Evolutionary conservation across 2,888 invertebrate species (phyloP).

Genomic region (Drosophila yooni): DNA sequence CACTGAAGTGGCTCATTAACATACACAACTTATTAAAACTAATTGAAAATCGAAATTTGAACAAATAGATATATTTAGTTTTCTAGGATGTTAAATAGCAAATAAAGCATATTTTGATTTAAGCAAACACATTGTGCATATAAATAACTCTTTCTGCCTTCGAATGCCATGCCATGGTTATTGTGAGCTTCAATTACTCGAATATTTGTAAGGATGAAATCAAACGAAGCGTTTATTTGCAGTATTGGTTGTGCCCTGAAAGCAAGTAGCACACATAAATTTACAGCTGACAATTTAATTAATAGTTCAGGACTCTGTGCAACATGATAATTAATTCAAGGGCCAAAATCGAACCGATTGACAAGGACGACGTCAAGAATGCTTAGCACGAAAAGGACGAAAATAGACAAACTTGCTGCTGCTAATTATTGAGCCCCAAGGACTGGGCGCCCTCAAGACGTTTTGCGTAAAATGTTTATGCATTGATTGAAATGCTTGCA

Average conservation of each 20-base stretch:
- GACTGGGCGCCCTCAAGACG: conserved; percentile 16
- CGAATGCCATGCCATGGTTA: conserved; percentile 11
- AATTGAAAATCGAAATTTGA: background rate
- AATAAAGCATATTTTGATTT: background rate
- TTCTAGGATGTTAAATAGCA: background rate
- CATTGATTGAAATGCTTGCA: conserved; percentile 46
- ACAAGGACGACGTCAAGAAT: conserved; percentile 20
- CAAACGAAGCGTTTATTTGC: conserved; percentile 40
- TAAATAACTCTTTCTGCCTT: background rate
- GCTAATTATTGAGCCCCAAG: conserved; percentile 36
- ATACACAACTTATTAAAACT: background rate
- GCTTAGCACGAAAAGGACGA: background rate
- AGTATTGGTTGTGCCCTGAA: conserved; percentile 3
- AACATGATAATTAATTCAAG: conserved; percentile 58
- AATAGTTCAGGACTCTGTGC: conserved; percentile 48
- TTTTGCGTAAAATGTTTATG: conserved; percentile 20
- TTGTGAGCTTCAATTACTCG: conserved; percentile 17
- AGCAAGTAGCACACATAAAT: conserved; percentile 51
- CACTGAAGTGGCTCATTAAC: background rate
- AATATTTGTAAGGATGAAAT: conserved; percentile 38
- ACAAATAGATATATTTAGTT: background rate
- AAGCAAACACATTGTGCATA: background rate
- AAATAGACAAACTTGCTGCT: background rate
- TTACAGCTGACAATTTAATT: conserved; percentile 67
- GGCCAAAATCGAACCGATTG: conserved; percentile 4